phyloP scores from a whole-genome alignment of 2,113 vertebrate species.

The Amphilophus citrinellus region DNA sequence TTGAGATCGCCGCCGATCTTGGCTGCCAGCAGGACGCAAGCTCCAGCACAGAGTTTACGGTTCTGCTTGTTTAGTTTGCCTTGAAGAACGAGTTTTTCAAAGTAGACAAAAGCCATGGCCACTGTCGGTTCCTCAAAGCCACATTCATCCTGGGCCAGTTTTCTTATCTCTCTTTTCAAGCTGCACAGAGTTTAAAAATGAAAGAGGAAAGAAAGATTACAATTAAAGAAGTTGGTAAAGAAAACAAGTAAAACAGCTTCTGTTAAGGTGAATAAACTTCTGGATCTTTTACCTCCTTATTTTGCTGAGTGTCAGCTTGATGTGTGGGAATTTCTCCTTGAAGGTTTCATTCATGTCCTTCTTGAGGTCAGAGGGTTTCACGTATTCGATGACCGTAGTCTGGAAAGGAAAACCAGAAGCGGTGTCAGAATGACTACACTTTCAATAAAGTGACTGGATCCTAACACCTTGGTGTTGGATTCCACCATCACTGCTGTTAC shows the following conservation, averaged over 20 bases:
- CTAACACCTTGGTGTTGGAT: conserved; percentile 49
- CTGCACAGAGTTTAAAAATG: conserved; percentile 68
- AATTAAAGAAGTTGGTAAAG: not conserved
- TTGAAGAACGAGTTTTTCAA: conserved; percentile 97
- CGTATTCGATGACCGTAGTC: conserved; percentile 98
- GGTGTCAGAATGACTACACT: conserved; percentile 25
- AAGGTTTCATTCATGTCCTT: conserved; percentile 99
- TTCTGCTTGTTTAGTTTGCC: conserved; percentile 99
- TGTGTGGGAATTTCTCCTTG: conserved; percentile 98
- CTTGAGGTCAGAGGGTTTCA: conserved; percentile 99
- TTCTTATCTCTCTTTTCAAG: conserved; percentile 96
- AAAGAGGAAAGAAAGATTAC: not conserved
- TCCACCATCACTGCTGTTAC: conserved; percentile 28
- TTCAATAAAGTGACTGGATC: conserved; percentile 22
- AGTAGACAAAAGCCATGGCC: conserved; percentile 99
- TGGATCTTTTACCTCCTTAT: conserved; percentile 89
- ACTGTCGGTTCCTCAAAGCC: conserved; percentile 95
- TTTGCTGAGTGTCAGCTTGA: conserved; percentile 97
- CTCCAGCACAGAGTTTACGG: conserved; percentile 96
- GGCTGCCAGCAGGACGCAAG: conserved; percentile 94
- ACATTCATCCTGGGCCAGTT: conserved; percentile 94
- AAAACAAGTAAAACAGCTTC: not conserved
- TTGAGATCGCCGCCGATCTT: conserved; percentile 98
- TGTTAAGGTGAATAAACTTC: not conserved
- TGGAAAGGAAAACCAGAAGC: conserved; percentile 74